Evolutionary conservation across 2,113 vertebrate species (phyloP).

Genomic region (Pteruthius melanotis): DNA sequence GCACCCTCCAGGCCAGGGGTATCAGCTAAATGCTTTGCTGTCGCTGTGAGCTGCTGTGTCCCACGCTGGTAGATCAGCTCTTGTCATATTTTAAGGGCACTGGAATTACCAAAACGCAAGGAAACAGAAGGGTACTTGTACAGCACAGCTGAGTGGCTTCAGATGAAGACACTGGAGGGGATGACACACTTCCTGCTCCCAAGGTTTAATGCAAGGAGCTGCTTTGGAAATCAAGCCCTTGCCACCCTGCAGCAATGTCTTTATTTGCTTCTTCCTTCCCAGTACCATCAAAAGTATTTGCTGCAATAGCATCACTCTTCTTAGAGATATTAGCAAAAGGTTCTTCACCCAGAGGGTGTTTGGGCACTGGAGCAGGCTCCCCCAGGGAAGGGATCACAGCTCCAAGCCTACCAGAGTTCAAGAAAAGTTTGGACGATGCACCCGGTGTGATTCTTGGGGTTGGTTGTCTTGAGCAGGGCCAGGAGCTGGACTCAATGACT

Average conservation of each 20-base stretch:
- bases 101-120: conserved; percentile 24
- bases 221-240: not conserved
- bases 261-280: not conserved
- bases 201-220: not conserved
- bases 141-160: conserved; percentile 27
- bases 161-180: not conserved
- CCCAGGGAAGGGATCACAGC: not conserved
- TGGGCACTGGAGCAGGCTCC: not conserved
- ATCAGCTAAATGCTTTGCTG: not conserved
- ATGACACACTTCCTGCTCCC: not conserved
- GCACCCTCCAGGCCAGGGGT: not conserved
- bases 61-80: not conserved
- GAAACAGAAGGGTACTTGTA: conserved; percentile 10
- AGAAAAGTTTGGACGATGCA: not conserved
- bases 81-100: not conserved
- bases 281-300: not conserved
- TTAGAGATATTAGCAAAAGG: not conserved
- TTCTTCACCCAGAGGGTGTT: not conserved
- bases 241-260: not conserved
- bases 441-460: not conserved
- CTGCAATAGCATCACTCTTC: not conserved
- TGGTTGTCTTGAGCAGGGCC: not conserved
- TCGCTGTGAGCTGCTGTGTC: not conserved
- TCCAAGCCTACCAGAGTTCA: not conserved
- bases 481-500: not conserved